Evolutionary conservation across 2,888 invertebrate species (phyloP), one percentile per base, ranked within the genome.

Genomic region (Dasysyrphus albostriatus): DNA sequence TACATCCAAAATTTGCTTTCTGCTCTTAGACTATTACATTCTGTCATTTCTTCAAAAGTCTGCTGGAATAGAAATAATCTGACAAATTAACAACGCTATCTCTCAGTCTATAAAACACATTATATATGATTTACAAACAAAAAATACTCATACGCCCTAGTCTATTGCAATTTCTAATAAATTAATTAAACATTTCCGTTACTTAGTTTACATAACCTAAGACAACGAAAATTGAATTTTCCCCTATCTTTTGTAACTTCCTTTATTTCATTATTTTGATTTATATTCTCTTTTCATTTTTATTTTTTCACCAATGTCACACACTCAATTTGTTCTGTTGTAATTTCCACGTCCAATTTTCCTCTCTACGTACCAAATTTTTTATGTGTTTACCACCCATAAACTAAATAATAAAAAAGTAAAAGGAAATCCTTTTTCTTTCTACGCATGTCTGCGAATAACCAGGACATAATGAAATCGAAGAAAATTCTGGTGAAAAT

Each of bases 361-460:
- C 59, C 54, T 51, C 49, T 54, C 54, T 24, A 61, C 1, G 24
- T 24, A 24, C 24, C 24, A 24, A n/a, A n/a, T n/a, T 7, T 58
- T 19, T n/a, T 32, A 39, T 44, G 32, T 69, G 63, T 78, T 79
- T 79, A 72, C 63, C 51, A 19, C 24, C 39, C 5, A 39, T 4
- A 12, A 12, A 54, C 9, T 29, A 29, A 0, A 9, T 54, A 8
- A 12, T 54, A 8, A 12, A 14, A 24, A 8, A 42, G 8, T 42
- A 73, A n/a, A 37, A 51, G 65, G 56, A 24, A 34, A 19, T 74
- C 58, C 16, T 51, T 72, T 67, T 7, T 29, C 0, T 1, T 24
- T 29, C 10, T 78, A 72, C 85, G 85, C 85, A 87, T 87, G 85
- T 49, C 74, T 67, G 19, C 77, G 54, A 80, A 80, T 58, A 16